Percentiles rank a stretch among this genome's conserved stretches.
phyloP scores from a whole-genome alignment of 1,140 invertebrate genomes.

The Megalopta genalis region DNA sequence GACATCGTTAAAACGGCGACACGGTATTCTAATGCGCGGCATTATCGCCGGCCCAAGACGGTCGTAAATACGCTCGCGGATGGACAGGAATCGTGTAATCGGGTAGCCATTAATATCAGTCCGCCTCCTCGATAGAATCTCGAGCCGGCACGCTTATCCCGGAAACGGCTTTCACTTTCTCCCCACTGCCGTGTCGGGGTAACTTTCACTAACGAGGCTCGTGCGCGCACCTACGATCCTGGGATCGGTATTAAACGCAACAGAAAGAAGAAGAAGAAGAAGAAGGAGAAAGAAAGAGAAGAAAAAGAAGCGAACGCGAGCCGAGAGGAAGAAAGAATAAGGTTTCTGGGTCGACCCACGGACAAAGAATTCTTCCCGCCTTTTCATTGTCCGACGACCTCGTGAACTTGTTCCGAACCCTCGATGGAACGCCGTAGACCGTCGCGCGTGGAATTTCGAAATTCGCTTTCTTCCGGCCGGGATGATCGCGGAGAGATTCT shows the following conservation, averaged over 20 bases:
- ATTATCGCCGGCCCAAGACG: neutral
- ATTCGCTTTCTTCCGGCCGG: too few relatives aligned
- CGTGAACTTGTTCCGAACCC: slow-evolving; percentile 34
- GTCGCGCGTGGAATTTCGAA: too few relatives aligned
- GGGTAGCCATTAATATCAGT: slow-evolving; percentile 64
- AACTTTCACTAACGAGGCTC: slow-evolving; percentile 67
- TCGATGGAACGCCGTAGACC: too few relatives aligned
- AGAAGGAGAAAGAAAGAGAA: slow-evolving; percentile 11
- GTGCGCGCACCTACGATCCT: slow-evolving; percentile 39
- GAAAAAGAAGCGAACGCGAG: neutral
- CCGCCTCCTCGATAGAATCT: slow-evolving; percentile 62
- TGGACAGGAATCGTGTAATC: slow-evolving; percentile 44
- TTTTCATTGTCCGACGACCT: slow-evolving; percentile 30
- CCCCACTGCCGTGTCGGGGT: slow-evolving; percentile 54
- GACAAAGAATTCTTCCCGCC: slow-evolving; percentile 58
- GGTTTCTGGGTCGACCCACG: slow-evolving; percentile 71
- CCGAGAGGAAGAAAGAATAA: slow-evolving; percentile 40
- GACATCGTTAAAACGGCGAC: slow-evolving; percentile 8
- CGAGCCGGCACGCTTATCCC: slow-evolving; percentile 58
- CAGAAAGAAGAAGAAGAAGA: slow-evolving; percentile 9
- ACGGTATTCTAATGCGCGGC: slow-evolving; percentile 7
- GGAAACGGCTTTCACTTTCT: slow-evolving; percentile 79
- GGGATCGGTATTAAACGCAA: slow-evolving; percentile 12
- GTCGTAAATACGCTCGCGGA: slow-evolving; percentile 1
- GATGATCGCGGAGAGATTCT: too few relatives aligned